phyloP scores from a whole-genome alignment of 2,113 vertebrate species.

The Mustelus asterias region DNA sequence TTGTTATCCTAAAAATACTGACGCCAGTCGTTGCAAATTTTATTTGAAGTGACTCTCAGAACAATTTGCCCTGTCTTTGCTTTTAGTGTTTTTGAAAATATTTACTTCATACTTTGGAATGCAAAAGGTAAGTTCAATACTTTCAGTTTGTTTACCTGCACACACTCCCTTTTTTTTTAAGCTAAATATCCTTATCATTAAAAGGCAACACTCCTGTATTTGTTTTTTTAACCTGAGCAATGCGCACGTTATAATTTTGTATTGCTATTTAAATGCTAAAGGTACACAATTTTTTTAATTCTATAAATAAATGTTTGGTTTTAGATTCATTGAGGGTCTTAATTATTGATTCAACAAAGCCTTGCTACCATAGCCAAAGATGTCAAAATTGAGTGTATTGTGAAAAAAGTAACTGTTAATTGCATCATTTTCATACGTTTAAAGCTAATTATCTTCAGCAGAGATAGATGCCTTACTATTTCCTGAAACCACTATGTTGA shows the following conservation, averaged over 20 bases:
- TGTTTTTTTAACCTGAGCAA: neutral
- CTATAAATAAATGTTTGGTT: neutral
- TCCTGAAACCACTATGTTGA: conserved; percentile 11
- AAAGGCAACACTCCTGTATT: neutral
- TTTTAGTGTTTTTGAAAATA: conserved; percentile 3
- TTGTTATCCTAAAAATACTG: neutral
- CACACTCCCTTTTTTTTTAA: neutral
- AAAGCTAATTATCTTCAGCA: conserved; percentile 22
- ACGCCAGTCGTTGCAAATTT: neutral
- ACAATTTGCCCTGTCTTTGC: neutral
- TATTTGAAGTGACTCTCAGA: neutral
- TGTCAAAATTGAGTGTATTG: neutral
- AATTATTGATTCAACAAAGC: neutral
- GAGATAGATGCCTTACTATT: neutral
- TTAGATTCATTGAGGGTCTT: neutral
- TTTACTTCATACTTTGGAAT: neutral
- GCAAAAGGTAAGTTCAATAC: neutral
- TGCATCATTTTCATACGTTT: conserved; percentile 2
- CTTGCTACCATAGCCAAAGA: neutral
- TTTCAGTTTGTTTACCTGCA: conserved; percentile 14
- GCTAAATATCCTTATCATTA: neutral
- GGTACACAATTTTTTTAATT: conserved; percentile 5
- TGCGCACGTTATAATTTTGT: neutral
- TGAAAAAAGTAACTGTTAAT: conserved; percentile 26
- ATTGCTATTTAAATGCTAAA: neutral